A percentile compares a stretch with the other conserved stretches of the same genome.
Conservation (phyloP, 2,888 invertebrate species). For the Dynastes tityus region DNA sequence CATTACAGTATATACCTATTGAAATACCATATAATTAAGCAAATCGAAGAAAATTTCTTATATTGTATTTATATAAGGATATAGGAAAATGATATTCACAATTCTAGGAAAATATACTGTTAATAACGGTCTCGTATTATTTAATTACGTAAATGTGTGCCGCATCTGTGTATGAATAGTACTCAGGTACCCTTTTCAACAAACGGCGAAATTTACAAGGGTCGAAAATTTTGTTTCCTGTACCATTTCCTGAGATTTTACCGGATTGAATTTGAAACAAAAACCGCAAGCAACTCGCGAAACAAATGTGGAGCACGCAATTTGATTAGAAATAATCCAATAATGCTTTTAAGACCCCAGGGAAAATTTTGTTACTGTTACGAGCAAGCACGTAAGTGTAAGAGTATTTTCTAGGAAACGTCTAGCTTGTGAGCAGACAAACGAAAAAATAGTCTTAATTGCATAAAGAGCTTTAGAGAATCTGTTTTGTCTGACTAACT, state of each 20-base stretch:
- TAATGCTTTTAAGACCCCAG: constrained; percentile 20
- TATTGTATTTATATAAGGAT: too few species aligned
- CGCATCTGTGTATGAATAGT: too few species aligned
- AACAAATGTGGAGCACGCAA: constrained; percentile 10
- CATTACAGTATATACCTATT: too few species aligned
- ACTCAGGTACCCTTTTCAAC: not conserved
- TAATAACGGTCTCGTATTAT: too few species aligned
- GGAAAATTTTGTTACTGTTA: constrained; percentile 5
- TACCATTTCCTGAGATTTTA: not conserved
- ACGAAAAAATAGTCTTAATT: not conserved
- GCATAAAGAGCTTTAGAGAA: not conserved
- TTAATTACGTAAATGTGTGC: too few species aligned
- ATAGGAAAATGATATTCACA: too few species aligned
- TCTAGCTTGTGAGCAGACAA: not conserved
- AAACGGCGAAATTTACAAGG: not conserved
- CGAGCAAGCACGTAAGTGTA: not conserved
- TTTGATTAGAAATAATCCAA: constrained; percentile 32
- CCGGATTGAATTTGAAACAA: constrained; percentile 19
- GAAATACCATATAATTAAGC: too few species aligned
- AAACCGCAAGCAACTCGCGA: constrained; percentile 6
- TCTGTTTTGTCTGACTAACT: not conserved
- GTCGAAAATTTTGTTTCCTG: constrained; percentile 4
- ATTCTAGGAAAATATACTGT: too few species aligned
- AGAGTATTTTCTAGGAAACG: not conserved
- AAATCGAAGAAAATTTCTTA: too few species aligned